Percentiles rank a stretch among this genome's conserved stretches.
Conservation (phyloP, 2,888 invertebrate species). For the Hydroisotoma schaefferi region DNA sequence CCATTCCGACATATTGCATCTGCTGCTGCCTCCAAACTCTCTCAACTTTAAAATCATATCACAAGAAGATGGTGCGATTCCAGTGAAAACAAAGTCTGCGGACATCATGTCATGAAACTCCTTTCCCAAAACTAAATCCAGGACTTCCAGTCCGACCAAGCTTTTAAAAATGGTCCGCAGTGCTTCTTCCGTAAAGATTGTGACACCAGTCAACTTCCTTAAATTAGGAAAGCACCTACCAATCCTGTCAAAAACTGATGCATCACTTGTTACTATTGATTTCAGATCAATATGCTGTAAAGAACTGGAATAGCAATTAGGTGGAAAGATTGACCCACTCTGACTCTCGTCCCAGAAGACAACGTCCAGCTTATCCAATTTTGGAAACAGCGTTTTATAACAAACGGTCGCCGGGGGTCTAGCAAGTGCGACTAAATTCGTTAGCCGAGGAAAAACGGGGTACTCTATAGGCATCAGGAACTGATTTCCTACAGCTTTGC, state of each 20-base stretch:
- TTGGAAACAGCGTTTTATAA: slow-evolving; percentile 18
- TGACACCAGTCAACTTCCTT: slow-evolving; percentile 13
- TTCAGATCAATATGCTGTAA: slow-evolving; percentile 19
- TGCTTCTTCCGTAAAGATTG: slow-evolving; percentile 10
- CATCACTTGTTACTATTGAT: slow-evolving; percentile 7
- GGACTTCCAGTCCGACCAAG: slow-evolving; percentile 7
- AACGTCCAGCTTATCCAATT: slow-evolving; percentile 19
- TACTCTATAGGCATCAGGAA: slow-evolving; percentile 19
- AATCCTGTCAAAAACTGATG: slow-evolving; percentile 15
- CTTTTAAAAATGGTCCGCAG: slow-evolving; percentile 14
- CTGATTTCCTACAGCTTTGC: slow-evolving; percentile 26
- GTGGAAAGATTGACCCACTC: slow-evolving; percentile 12
- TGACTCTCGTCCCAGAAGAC: slow-evolving; percentile 18
- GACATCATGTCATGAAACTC: slow-evolving; percentile 22
- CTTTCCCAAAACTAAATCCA: slow-evolving; percentile 20
- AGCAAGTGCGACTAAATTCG: slow-evolving; percentile 17
- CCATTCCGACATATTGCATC: slow-evolving; percentile 10
- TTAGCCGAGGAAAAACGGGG: slow-evolving; percentile 19
- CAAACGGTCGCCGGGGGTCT: slow-evolving; percentile 12
- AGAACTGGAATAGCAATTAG: slow-evolving; percentile 17
- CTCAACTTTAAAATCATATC: not conserved
- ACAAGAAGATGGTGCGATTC: not conserved
- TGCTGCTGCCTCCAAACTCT: too few species aligned
- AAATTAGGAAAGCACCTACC: slow-evolving; percentile 25
- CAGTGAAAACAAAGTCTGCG: slow-evolving; percentile 20